Base-by-base conservation (phyloP, 2,888 invertebrate genomes). In the Clanis bilineata region DNA sequence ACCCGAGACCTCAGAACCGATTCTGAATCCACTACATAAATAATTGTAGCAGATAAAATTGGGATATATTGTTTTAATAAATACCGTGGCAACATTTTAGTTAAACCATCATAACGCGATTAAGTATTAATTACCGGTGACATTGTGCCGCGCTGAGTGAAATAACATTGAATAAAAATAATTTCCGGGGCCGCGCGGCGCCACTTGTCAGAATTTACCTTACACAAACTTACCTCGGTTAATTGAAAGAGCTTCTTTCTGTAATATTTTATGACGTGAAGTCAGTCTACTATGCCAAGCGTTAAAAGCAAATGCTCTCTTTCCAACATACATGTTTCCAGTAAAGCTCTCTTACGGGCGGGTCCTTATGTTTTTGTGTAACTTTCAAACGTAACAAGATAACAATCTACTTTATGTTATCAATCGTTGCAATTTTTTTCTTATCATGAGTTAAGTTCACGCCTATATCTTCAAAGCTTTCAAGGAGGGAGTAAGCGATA, bases 161-260 rank as follows among this genome's bases (percentile, higher is more conserved):
- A 56, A 69, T 61, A 39, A 59, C 69, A 73, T 67, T 75, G 64
- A 68, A 68, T 68, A 65, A 67, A 36, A 83, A 81, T 66, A 79
- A 82, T 82, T 79, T 71, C 71, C 63, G 18, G 28, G 57, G 55
- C 55, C 44, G n/a, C n/a, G n/a, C n/a, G 80, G 75, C 77, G 82
- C 78, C 83, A 82, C 83, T 84, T 83, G 80, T 83, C 78, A 76
- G 62, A 71, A 81, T 85, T 85, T 85, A 82, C 83, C 82, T 86
- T 85, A 86, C 83, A 84, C 83, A 85, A 88, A 88, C 85, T 85
- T 86, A 83, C 80, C 83, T 85, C 80, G 73, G 83, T 88, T 91
- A 90, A 91, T 90, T 89, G 86, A 90, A 90, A 90, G 86, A 85
- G 86, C 87, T 88, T 86, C 86, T 89, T 88, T 88, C 88, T 79